These are phyloP conservation scores for Rhynchophorus ferrugineus DNA, from an alignment of 1,140 invertebrate species.

Conservation along the genomic window DNA sequence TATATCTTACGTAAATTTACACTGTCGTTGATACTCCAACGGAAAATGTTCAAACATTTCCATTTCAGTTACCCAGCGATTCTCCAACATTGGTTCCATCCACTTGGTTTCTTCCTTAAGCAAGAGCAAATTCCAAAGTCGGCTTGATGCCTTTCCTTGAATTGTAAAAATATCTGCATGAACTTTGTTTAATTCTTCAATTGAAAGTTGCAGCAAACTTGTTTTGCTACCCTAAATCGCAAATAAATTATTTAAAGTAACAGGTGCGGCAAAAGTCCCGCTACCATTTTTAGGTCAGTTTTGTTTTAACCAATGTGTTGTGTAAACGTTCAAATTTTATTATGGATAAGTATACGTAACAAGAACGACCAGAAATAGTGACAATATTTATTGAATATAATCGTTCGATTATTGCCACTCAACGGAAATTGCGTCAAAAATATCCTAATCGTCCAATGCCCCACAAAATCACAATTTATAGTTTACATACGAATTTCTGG, in stretches of 20 bases:
- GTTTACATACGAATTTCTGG: no score
- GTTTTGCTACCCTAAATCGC: conserved; percentile 1
- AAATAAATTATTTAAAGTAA: not conserved
- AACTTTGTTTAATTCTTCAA: not conserved
- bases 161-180: not conserved
- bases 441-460: no score
- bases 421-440: no score
- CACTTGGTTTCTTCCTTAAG: conserved; percentile 1
- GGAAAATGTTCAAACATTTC: conserved; percentile 2
- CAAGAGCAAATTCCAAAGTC: not conserved
- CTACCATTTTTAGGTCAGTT: no score
- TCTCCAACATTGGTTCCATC: conserved; percentile 6
- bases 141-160: not conserved
- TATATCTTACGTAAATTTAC: conserved; percentile 4
- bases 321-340: no score
- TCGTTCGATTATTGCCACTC: no score
- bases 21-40: conserved; percentile 2
- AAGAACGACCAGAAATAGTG: no score
- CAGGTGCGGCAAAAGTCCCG: no score
- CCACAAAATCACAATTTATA: no score
- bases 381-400: no score
- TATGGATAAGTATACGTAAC: no score
- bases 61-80: not conserved
- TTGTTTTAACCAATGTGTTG: no score
- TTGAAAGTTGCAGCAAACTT: not conserved